phyloP scores from a whole-genome alignment of 2,113 vertebrate species.

The Tinamus guttatus region DNA sequence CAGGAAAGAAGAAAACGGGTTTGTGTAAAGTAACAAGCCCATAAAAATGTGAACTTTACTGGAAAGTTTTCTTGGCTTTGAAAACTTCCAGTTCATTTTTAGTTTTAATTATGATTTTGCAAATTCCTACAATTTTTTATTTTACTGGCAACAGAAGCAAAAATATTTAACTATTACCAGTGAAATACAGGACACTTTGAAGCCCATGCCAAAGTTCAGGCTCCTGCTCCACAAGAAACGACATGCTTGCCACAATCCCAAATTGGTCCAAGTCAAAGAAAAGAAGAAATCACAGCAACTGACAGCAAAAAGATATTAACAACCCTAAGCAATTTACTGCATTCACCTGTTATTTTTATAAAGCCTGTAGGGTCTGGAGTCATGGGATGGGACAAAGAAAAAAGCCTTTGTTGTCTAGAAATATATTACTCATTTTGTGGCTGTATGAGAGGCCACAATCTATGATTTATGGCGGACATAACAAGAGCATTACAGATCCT shows the following conservation, averaged over 20 bases:
- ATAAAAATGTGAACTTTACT: conserved; percentile 4
- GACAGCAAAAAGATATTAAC: background rate
- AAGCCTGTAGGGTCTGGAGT: background rate
- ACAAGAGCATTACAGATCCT: background rate
- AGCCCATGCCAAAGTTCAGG: background rate
- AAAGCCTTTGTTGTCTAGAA: background rate
- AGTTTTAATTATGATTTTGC: background rate
- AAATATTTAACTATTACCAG: background rate
- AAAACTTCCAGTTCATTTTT: background rate
- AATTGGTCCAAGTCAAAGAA: background rate
- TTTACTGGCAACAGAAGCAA: background rate
- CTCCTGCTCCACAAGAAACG: background rate
- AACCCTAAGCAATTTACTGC: background rate
- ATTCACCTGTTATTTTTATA: background rate
- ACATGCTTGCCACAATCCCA: background rate
- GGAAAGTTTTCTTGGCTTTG: background rate
- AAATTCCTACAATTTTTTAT: background rate
- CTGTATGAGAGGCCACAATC: background rate
- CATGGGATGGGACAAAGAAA: background rate
- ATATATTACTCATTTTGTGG: background rate
- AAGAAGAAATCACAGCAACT: background rate
- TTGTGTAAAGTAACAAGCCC: conserved; percentile 33
- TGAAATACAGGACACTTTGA: background rate
- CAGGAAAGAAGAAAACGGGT: conserved; percentile 44
- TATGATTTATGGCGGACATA: background rate